phyloP scores from a whole-genome alignment of 2,797 vertebrate genomes.

The Fistularia tabacaria region DNA sequence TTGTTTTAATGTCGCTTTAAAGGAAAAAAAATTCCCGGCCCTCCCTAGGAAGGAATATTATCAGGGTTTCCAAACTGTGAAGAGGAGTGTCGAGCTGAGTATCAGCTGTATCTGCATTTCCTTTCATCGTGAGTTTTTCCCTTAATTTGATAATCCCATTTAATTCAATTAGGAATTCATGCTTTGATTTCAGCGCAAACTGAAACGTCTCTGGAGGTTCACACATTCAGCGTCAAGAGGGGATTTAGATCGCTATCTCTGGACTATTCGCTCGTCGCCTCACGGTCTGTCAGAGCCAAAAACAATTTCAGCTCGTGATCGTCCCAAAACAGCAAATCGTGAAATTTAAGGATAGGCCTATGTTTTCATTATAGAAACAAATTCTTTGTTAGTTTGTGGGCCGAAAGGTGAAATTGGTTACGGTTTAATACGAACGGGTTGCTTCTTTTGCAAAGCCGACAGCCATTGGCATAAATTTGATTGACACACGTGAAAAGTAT shows the following conservation, averaged over 20 bases:
- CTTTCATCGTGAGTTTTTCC: conserved; percentile 2
- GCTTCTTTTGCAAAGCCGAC: too few species aligned
- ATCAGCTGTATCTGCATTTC: conserved; percentile 34
- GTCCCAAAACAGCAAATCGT: too few species aligned
- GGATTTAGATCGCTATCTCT: too few species aligned
- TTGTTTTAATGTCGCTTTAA: conserved; percentile 51
- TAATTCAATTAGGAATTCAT: too few species aligned
- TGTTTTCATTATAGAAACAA: too few species aligned
- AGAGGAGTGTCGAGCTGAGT: conserved; percentile 42
- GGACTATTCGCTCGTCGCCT: not conserved
- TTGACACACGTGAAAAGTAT: too few species aligned
- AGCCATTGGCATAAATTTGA: too few species aligned
- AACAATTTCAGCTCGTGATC: not conserved
- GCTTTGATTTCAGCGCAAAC: not conserved
- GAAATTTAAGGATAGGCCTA: too few species aligned
- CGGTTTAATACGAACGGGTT: too few species aligned
- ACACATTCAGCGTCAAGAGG: not conserved
- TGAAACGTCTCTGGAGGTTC: not conserved
- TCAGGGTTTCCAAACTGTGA: conserved; percentile 58
- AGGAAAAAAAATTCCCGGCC: conserved; percentile 62
- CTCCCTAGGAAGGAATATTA: conserved; percentile 65
- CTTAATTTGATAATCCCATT: conserved; percentile 3
- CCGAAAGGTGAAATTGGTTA: too few species aligned
- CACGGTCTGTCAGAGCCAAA: not conserved
- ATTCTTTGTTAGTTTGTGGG: too few species aligned